Base-by-base conservation (phyloP, 2,888 invertebrate species). In the Andrena trimmerana region DNA sequence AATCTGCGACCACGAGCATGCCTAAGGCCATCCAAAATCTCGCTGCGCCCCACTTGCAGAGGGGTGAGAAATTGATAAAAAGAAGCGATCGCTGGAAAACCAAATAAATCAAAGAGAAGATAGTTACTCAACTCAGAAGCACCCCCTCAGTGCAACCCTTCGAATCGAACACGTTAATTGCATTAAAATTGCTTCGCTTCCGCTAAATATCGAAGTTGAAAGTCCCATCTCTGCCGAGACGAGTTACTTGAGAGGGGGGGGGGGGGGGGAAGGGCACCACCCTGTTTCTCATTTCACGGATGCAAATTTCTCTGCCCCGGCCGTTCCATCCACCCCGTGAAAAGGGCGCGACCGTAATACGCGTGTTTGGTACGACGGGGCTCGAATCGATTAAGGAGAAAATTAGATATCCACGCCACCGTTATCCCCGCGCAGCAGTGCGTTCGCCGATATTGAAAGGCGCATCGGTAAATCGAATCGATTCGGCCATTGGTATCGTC, bases 371-470 rank as follows among this genome's bases (percentile, higher is more conserved):
- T 29, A 54, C 57, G 59, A 66, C 20, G 57, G 69, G 36, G 33
- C 59, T 13, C 24, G 48, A 59, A 78, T 70, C 83, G 68, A 71
- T 83, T 78, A 74, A 71, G 70, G 67, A 68, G 83, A 73, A 79
- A 69, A 69, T 84, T 65, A 79, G 78, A 84, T 42, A 42, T 73
- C 71, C 74, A 50, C 48, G 67, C 13, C 31, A 69, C 36, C 57
- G 70, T 62, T 67, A 70, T 73, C 24, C 81, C 31, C 24, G 7
- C 20, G 57, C 57, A 67, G 2, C 24, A 7, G 42, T 27, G 59
- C 52, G 67, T 76, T 84, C 72, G 69, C 66, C 76, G 52, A 80
- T 76, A 73, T 84, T 60, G 69, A 69, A 71, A 48, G 72, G 57
- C 69, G 62, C 63, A 66, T 68, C 50, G 66, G 69, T 80, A 73